Percentiles rank a stretch among this genome's conserved stretches.
Conservation (phyloP, 2,113 vertebrate species). For the Synodontis membranacea region DNA sequence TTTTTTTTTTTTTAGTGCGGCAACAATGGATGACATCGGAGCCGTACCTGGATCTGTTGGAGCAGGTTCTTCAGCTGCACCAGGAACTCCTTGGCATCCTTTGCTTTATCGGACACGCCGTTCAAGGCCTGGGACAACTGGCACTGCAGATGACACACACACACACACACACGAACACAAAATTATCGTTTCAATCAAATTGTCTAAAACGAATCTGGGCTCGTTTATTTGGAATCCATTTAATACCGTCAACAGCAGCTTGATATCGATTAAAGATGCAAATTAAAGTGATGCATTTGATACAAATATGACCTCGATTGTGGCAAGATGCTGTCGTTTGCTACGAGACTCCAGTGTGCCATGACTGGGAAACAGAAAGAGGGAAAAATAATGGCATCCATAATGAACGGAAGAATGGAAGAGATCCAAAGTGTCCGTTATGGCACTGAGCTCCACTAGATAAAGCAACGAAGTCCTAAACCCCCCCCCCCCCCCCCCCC, state of each 20-base stretch:
- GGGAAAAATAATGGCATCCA: neutral
- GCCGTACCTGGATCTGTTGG: constrained; percentile 92
- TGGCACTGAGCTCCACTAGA: neutral
- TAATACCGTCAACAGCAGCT: neutral
- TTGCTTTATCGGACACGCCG: constrained; percentile 95
- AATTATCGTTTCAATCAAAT: neutral
- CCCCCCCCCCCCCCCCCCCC: no score
- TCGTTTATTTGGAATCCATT: neutral
- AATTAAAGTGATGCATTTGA: neutral
- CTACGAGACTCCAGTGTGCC: neutral
- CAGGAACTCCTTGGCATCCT: constrained; percentile 97
- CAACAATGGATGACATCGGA: neutral
- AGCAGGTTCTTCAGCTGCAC: constrained; percentile 94
- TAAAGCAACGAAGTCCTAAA: neutral
- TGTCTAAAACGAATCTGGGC: neutral
- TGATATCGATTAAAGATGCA: neutral
- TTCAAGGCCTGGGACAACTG: constrained; percentile 96
- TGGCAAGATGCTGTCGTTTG: neutral
- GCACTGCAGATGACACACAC: constrained; percentile 73
- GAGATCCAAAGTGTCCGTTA: neutral
- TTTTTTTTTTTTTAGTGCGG: no score
- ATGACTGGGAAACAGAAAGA: neutral
- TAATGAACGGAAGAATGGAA: neutral
- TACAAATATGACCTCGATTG: neutral
- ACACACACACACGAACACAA: constrained; percentile 47